A percentile compares a stretch with the other conserved stretches of the same genome.
Evolutionary conservation across 2,113 vertebrate genomes (phyloP).

Genomic region (Prionailurus viverrinus): DNA sequence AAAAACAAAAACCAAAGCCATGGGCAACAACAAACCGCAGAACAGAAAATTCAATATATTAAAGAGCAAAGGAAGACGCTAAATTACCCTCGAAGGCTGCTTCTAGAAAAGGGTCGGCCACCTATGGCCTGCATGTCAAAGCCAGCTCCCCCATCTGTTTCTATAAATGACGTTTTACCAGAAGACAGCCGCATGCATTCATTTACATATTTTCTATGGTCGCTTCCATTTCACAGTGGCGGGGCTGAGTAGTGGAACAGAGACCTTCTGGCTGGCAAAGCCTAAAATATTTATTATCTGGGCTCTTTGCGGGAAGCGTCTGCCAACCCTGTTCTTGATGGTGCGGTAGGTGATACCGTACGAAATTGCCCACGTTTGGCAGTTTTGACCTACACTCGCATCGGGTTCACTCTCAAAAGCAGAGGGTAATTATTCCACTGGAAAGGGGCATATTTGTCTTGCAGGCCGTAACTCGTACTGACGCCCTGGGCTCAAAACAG

Average conservation of each 20-base stretch:
- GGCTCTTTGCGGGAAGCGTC: not conserved
- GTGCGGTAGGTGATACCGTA: not conserved
- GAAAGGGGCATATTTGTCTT: not conserved
- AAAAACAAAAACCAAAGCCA: not conserved
- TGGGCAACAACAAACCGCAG: not conserved
- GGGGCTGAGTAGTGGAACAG: not conserved
- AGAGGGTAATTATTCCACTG: not conserved
- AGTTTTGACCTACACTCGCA: not conserved
- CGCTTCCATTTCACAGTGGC: not conserved
- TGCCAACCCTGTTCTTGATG: not conserved
- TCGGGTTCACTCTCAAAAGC: conserved; percentile 38
- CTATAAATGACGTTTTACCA: conserved; percentile 43
- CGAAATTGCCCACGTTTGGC: not conserved
- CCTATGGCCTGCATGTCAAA: not conserved
- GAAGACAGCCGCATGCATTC: not conserved
- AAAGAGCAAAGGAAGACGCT: not conserved
- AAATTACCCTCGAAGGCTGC: not conserved
- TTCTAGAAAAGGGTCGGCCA: not conserved
- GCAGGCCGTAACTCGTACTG: not conserved
- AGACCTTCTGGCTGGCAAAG: not conserved
- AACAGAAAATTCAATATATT: conserved; percentile 21
- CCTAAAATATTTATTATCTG: not conserved
- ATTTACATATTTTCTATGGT: not conserved
- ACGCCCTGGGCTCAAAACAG: not conserved
- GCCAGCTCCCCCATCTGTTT: not conserved